phyloP scores from a whole-genome alignment of 2,113 vertebrate genomes.

The Protobothrops mucrosquamatus region DNA sequence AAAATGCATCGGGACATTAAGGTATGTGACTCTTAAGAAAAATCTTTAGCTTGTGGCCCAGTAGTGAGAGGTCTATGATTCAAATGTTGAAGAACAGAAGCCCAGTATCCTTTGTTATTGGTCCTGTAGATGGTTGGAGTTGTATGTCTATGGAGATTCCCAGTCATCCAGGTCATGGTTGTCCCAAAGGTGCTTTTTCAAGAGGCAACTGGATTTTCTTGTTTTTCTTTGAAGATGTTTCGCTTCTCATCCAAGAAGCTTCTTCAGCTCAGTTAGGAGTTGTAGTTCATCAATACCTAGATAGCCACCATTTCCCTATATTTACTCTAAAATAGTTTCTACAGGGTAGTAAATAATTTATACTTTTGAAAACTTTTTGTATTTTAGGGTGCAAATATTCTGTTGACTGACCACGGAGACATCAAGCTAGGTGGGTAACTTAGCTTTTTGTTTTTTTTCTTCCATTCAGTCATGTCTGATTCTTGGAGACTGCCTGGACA shows the following conservation, averaged over 20 bases:
- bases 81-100: background rate
- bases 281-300: background rate
- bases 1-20: conserved; percentile 99
- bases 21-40: conserved; percentile 69
- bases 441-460: background rate
- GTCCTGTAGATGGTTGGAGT: background rate
- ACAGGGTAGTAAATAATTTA: background rate
- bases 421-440: conserved; percentile 90
- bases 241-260: no score
- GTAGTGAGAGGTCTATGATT: background rate
- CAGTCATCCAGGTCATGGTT: no score
- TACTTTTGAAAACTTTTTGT: conserved; percentile 36
- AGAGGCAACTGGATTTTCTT: no score
- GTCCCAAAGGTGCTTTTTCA: no score
- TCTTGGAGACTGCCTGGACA: background rate
- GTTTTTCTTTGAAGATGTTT: no score
- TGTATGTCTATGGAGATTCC: no score
- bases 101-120: background rate
- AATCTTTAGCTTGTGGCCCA: background rate
- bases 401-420: conserved; percentile 92
- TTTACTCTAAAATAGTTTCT: background rate
- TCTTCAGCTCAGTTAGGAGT: background rate
- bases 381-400: conserved; percentile 93
- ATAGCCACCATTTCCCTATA: background rate
- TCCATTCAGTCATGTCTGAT: background rate